Evolutionary conservation across 1,140 invertebrate genomes (phyloP).

Genomic region (Melanaphis sacchari): DNA sequence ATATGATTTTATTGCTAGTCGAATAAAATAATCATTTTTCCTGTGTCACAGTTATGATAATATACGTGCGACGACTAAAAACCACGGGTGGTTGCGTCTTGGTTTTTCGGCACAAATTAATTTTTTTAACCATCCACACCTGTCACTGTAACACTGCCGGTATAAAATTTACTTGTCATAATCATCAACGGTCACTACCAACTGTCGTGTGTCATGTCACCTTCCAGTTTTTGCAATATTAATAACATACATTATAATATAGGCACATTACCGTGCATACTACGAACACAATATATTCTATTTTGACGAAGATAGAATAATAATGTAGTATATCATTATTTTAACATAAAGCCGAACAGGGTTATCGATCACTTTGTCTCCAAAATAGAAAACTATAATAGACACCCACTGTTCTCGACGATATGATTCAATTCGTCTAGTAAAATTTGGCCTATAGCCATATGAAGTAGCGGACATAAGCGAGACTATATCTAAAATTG

Average conservation of each 20-base stretch:
- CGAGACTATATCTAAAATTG: no score
- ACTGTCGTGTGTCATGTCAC: neutral
- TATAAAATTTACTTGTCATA: neutral
- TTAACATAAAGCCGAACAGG: neutral
- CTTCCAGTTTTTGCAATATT: conserved; percentile 19
- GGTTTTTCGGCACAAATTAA: neutral
- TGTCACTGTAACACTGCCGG: neutral
- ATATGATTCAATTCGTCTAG: neutral
- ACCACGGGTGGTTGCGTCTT: neutral
- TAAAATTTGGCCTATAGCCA: neutral
- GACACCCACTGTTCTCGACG: neutral
- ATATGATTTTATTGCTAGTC: neutral
- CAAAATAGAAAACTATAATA: neutral
- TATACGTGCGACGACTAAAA: neutral
- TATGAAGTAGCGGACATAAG: no score
- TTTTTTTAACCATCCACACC: neutral
- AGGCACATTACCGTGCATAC: no score
- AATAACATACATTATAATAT: neutral
- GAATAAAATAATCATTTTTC: neutral
- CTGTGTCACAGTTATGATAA: neutral
- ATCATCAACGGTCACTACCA: neutral
- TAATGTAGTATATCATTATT: neutral
- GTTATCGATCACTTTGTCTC: neutral
- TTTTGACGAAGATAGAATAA: neutral
- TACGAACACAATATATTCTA: neutral